These are phyloP conservation scores for Euphonia xanthogaster DNA, from an alignment of 2,797 vertebrate genomes.

Conservation along the genomic window DNA sequence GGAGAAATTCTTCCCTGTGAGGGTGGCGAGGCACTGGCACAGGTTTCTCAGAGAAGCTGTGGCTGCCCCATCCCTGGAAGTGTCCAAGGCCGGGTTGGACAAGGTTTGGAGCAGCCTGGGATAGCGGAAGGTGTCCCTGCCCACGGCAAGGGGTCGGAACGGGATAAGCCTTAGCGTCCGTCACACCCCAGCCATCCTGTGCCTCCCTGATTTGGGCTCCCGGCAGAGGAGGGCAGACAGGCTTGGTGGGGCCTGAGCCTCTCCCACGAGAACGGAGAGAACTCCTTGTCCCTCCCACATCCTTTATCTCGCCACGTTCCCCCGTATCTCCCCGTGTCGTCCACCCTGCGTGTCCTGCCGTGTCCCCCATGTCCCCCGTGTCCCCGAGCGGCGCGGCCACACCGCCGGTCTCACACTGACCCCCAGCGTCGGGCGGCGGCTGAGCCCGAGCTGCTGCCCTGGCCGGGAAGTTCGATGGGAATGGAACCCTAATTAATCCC, in stretches of 20 bases:
- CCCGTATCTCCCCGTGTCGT: too few species aligned
- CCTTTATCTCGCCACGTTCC: background rate
- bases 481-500: background rate
- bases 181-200: background rate
- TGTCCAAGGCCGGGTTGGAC: background rate
- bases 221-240: background rate
- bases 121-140: background rate
- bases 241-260: background rate
- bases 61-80: background rate
- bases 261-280: background rate
- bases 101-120: background rate
- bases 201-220: background rate
- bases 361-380: background rate
- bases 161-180: background rate
- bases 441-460: background rate
- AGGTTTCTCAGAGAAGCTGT: background rate
- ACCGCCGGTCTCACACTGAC: conserved; percentile 6
- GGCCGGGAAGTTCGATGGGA: background rate
- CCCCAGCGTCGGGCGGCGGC: background rate
- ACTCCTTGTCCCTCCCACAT: background rate
- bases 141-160: background rate
- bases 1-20: background rate
- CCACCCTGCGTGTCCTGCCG: background rate
- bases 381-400: background rate
- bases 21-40: background rate